A percentile compares a stretch with the other conserved stretches of the same genome.
Conservation (phyloP, 2,113 vertebrate genomes). For the Bungarus multicinctus region DNA sequence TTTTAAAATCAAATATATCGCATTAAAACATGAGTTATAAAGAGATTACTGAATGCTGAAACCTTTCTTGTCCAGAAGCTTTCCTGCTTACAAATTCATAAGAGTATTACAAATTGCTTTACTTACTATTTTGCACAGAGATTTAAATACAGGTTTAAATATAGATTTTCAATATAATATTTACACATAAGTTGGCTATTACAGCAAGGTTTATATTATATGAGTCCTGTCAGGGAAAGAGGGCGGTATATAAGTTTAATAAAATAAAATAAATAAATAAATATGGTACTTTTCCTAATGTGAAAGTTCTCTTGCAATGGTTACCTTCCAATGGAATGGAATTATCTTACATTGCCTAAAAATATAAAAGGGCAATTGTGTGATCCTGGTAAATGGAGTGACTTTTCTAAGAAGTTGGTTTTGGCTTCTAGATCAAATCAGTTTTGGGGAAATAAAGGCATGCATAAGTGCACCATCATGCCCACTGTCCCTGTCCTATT, state of each 20-base stretch:
- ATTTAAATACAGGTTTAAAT: neutral
- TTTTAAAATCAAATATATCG: conserved; percentile 23
- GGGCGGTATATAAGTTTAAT: too few relatives aligned
- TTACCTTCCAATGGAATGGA: neutral
- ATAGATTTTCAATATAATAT: neutral
- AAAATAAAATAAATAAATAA: too few relatives aligned
- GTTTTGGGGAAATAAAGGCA: neutral
- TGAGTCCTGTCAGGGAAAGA: too few relatives aligned
- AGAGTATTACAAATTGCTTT: neutral
- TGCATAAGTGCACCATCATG: too few relatives aligned
- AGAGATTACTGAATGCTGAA: neutral
- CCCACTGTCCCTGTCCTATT: too few relatives aligned
- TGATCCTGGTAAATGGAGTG: neutral
- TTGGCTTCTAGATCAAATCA: neutral
- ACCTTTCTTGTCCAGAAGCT: neutral
- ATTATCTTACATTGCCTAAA: neutral
- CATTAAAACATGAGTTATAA: conserved; percentile 10
- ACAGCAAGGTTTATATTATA: neutral
- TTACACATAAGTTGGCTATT: neutral
- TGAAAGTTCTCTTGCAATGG: neutral
- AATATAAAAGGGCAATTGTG: neutral
- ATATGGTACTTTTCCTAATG: neutral
- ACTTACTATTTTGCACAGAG: neutral
- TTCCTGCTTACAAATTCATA: neutral
- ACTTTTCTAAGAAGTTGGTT: neutral